phyloP scores from a whole-genome alignment of 2,888 invertebrate genomes.

The Netelia fuscicornis region DNA sequence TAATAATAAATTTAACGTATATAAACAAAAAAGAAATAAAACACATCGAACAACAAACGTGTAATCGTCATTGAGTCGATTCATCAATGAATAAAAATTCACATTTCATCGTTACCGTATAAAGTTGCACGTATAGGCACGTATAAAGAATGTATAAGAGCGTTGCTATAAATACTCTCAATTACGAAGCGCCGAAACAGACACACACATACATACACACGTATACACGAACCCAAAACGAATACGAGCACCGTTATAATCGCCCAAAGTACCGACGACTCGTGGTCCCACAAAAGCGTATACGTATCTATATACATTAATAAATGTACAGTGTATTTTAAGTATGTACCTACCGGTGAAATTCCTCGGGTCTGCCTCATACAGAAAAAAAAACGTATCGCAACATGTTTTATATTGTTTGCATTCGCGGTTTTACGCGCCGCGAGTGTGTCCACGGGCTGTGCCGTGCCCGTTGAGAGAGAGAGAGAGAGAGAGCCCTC shows the following conservation, averaged over 20 bases:
- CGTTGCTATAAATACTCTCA: slow-evolving; percentile 6
- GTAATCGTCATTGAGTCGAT: too few species aligned
- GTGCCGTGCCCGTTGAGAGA: neutral
- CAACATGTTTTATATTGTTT: slow-evolving; percentile 53
- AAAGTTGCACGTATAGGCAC: too few species aligned
- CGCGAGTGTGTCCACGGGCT: slow-evolving; percentile 11
- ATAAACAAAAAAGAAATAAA: too few species aligned
- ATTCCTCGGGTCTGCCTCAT: slow-evolving; percentile 51
- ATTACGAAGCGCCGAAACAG: neutral
- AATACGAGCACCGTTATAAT: neutral
- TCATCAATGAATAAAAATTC: too few species aligned
- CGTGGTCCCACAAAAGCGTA: neutral
- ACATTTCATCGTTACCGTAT: too few species aligned
- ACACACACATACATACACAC: neutral
- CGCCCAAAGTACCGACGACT: neutral
- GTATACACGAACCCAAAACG: neutral
- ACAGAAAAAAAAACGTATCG: slow-evolving; percentile 23
- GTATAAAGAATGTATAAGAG: too few species aligned
- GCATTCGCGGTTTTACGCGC: slow-evolving; percentile 57
- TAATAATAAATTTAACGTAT: too few species aligned
- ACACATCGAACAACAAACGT: too few species aligned
- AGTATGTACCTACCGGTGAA: slow-evolving; percentile 24
- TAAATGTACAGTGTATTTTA: slow-evolving; percentile 1
- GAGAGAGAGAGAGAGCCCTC: too few species aligned
- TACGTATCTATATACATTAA: neutral